Conservation (phyloP, 23 tunicate species). For the Styela plicata region DNA sequence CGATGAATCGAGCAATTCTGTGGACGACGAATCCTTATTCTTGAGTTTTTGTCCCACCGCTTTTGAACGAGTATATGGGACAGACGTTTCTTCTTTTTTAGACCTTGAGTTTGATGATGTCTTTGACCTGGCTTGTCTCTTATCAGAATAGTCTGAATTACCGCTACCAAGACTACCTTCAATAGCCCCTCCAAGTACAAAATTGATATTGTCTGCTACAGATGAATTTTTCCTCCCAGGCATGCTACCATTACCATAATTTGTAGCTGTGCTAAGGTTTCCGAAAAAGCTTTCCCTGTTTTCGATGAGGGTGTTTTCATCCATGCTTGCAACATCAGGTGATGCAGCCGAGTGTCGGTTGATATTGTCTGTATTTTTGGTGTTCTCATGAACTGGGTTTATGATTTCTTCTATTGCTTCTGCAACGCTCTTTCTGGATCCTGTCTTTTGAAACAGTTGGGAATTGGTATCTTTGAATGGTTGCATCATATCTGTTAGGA, state of each 20-base stretch:
- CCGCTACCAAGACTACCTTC: background rate
- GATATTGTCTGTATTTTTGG: constrained; percentile 29
- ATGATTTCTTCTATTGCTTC: constrained; percentile 84
- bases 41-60: background rate
- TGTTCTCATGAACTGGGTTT: constrained; percentile 35
- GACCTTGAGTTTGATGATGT: background rate
- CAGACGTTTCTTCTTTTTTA: background rate
- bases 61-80: background rate
- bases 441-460: constrained; percentile 24
- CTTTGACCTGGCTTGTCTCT: background rate
- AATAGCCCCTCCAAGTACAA: constrained; percentile 19
- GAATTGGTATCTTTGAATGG: constrained; percentile 13
- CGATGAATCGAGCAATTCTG: constrained; percentile 8
- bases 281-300: constrained; percentile 27
- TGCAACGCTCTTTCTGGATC: constrained; percentile 51
- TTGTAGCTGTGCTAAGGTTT: constrained; percentile 5
- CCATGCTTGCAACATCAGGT: constrained; percentile 65
- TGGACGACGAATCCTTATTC: background rate
- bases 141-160: background rate
- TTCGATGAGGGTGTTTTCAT: constrained; percentile 45
- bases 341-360: constrained; percentile 37
- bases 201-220: constrained; percentile 45
- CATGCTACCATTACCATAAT: constrained; percentile 5
- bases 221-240: constrained; percentile 11
- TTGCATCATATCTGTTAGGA: background rate